Base-by-base conservation (phyloP, 2,888 invertebrate genomes). In the Brachyptera risi region DNA sequence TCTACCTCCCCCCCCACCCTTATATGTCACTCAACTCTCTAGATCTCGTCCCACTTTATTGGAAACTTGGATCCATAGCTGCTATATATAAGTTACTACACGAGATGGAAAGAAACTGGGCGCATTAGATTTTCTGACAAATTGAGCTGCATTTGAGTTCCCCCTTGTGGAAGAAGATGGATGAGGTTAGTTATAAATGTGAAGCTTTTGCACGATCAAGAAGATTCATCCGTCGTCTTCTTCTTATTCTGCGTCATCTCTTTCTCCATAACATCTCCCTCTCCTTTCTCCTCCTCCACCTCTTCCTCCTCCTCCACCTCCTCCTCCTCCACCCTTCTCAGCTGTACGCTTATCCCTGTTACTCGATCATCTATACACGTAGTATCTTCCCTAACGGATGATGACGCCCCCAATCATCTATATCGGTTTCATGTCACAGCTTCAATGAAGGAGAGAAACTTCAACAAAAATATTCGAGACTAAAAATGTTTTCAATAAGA, bases 131-230 rank as follows among this genome's bases (percentile, higher is more conserved):
- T 76, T 76, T 75, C 76, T 76, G 76, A 77, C 77, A 77, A 77
- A 77, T 77, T 76, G 76, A 75, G 76, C 76, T 76, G 76, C 76
- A 75, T 76, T 76, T 75, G 75, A 75, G 75, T 73, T 72, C 69
- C 72, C 73, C 72, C 70, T 68, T 65, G 70, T 70, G 73, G 74
- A 76, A 72, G 74, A 77, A 77, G 77, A 77, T 77, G 76, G 77
- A 77, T 77, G 76, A 76, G 76, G 76, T 75, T 76, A 76, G 77
- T 77, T 77, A 77, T 77, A 77, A 76, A 77, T 76, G 76, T 77
- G 77, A 76, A 75, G 76, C 76, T 76, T 76, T 75, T 73, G 74
- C 74, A 71, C 74, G 74, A 75, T 74, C 66, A 65, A 73, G 72
- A 71, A 73, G 72, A 67, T 67, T 67, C 61, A 56, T 60, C 59